Base-by-base conservation (phyloP, 92 coral and sea anemone genomes). In the Isaurus tuberculatus region DNA sequence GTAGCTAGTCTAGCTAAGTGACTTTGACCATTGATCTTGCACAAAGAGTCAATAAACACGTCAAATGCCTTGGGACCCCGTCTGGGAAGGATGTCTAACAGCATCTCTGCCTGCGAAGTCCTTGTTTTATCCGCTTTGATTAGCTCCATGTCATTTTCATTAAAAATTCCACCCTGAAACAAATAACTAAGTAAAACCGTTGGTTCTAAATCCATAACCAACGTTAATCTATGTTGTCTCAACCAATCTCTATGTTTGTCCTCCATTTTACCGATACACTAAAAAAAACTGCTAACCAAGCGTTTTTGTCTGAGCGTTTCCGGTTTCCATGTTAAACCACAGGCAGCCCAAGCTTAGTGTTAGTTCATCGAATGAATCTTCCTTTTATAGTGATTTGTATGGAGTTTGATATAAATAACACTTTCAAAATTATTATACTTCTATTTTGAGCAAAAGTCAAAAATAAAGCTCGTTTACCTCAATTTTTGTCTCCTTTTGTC, bases 201-300 rank as follows among this genome's bases (percentile, higher is more conserved):
- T 30, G 99, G 92, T 48, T 97, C 99, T 44, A 97, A 43, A 83
- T 97, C 99, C 22, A 66, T 30, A 8, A 88, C 91, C 70, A 97
- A 65, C 6, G 79, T 65, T 25, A 90, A 11, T 46, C 97, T 88
- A 40, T 97, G 94, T 83, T 83, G 91, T 43, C 95, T 86, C 20
- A 97, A 83, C 73, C 94, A 67, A 17, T 79, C 75, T 57, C 84
- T 82, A 66, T 95, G 91, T 26, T 33, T 77, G 34, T 77, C 33
- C 55, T 55, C 68, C 82, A 77, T 77, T 53, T 46, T 40, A n/a
- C n/a, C n/a, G n/a, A n/a, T n/a, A n/a, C n/a, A n/a, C n/a, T n/a
- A n/a, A n/a, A n/a, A n/a, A n/a, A n/a, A n/a, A n/a, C n/a, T n/a
- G n/a, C n/a, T n/a, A n/a, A n/a, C n/a, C n/a, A n/a, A n/a, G n/a